Evolutionary conservation across 2,113 vertebrate species (phyloP).

Genomic region (Entelurus aequoreus): DNA sequence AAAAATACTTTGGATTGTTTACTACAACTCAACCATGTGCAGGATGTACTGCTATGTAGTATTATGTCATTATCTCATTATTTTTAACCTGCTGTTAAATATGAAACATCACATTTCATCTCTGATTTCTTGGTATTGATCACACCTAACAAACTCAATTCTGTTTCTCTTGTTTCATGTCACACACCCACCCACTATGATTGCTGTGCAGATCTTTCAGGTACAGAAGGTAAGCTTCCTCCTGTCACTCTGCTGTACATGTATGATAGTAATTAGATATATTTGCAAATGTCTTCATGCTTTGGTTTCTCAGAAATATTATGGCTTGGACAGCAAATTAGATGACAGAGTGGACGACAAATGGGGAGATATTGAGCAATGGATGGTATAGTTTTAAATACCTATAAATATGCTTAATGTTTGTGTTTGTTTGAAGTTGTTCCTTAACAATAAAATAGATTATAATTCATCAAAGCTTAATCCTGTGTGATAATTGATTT

Average conservation of each 20-base stretch:
- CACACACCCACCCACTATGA: constrained; percentile 17
- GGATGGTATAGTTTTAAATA: constrained; percentile 83
- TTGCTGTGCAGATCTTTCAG: constrained; percentile 85
- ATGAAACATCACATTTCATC: not conserved
- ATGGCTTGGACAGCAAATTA: constrained; percentile 85
- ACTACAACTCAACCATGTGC: too few species aligned
- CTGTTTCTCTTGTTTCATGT: constrained; percentile 9
- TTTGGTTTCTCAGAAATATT: constrained; percentile 82
- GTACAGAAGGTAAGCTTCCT: constrained; percentile 91
- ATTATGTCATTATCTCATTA: too few species aligned
- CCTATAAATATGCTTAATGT: constrained; percentile 2
- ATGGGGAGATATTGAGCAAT: constrained; percentile 96
- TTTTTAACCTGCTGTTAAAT: too few species aligned
- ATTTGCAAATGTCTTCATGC: constrained; percentile 5
- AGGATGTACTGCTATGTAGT: too few species aligned
- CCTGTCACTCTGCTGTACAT: constrained; percentile 9
- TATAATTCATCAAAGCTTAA: constrained; percentile 42
- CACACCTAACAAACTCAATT: not conserved
- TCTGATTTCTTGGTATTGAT: not conserved
- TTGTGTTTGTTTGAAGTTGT: constrained; percentile 13
- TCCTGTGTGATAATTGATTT: constrained; percentile 51
- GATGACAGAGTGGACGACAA: constrained; percentile 85
- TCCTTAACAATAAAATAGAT: constrained; percentile 39
- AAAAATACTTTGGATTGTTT: too few species aligned
- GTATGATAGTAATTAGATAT: not conserved